Percentiles rank a stretch among this genome's conserved stretches.
Evolutionary conservation across 2,797 vertebrate species (phyloP).

Genomic region (Toxotes lorentzi): DNA sequence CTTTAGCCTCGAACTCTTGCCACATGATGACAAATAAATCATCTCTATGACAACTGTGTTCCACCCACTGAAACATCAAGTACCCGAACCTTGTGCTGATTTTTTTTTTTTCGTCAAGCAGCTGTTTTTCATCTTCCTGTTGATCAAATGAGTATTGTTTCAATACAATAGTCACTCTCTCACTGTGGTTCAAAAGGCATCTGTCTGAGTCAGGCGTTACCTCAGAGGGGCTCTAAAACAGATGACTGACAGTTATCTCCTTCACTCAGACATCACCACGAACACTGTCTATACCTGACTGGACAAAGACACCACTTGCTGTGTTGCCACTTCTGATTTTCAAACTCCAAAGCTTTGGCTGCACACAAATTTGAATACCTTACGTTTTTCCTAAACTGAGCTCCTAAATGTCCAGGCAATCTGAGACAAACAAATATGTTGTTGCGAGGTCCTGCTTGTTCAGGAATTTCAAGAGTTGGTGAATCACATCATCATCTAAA

Average conservation of each 20-base stretch:
- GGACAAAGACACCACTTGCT: conserved; percentile 16
- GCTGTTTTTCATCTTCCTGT: background rate
- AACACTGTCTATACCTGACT: background rate
- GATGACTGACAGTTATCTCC: conserved; percentile 7
- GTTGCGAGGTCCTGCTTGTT: conserved; percentile 16
- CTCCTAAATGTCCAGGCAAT: background rate
- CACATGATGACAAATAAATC: conserved; percentile 1
- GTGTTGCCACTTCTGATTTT: conserved; percentile 16
- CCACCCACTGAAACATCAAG: background rate
- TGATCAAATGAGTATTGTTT: conserved; percentile 1
- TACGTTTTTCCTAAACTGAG: background rate
- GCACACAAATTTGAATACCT: conserved; percentile 21
- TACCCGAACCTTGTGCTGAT: background rate
- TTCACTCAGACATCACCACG: conserved; percentile 8
- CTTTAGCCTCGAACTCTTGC: background rate
- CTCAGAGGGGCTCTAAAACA: conserved; percentile 8
- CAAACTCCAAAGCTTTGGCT: conserved; percentile 6
- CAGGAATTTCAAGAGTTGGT: conserved; percentile 15
- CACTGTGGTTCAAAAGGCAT: background rate
- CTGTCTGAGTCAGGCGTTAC: background rate
- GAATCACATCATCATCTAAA: conserved; percentile 22
- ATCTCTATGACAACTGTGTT: background rate
- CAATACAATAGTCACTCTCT: conserved; percentile 1
- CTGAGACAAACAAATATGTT: conserved; percentile 8
- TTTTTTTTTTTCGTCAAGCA: background rate